A percentile compares a stretch with the other conserved stretches of the same genome.
These are phyloP conservation scores for Abrostola tripartita DNA, from an alignment of 2,888 invertebrate genomes.

Conservation along the genomic window DNA sequence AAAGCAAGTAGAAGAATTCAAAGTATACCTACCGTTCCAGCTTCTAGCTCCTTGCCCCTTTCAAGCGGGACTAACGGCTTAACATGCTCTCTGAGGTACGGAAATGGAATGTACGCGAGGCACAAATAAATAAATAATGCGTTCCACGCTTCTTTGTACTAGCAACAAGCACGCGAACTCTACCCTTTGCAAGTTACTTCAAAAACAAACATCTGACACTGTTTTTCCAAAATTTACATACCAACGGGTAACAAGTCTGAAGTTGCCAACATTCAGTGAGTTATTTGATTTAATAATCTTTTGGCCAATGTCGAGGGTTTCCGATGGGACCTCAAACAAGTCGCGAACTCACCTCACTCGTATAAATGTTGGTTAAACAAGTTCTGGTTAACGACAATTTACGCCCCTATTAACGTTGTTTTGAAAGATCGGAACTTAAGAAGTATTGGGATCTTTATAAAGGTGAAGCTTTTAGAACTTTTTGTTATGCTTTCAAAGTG, in stretches of 20 bases:
- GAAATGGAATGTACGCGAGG: conserved; percentile 1
- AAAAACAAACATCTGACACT: conserved; percentile 26
- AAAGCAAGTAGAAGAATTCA: too few species aligned
- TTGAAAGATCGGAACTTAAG: not conserved
- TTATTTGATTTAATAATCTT: conserved; percentile 50
- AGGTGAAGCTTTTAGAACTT: too few species aligned
- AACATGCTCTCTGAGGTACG: conserved; percentile 1
- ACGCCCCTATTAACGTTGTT: not conserved
- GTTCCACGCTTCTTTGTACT: not conserved
- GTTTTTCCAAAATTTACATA: conserved; percentile 41
- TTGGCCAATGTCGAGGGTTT: conserved; percentile 12
- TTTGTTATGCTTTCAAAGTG: too few species aligned
- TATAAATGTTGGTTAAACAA: conserved; percentile 21
- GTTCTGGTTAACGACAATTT: conserved; percentile 16
- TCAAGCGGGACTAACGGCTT: not conserved
- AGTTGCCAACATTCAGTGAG: conserved; percentile 22
- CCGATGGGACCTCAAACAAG: conserved; percentile 10
- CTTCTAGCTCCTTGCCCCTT: not conserved
- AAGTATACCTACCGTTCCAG: too few species aligned
- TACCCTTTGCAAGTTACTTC: conserved; percentile 1
- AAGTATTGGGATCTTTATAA: not conserved
- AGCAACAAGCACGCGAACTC: conserved; percentile 10
- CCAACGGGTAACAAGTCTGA: conserved; percentile 28
- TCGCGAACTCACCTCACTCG: conserved; percentile 12
- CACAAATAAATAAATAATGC: conserved; percentile 5